A percentile compares a stretch with the other conserved stretches of the same genome.
These are phyloP conservation scores for Zaprionus obscuricornis DNA, from an alignment of 2,888 invertebrate species.

Conservation along the genomic window DNA sequence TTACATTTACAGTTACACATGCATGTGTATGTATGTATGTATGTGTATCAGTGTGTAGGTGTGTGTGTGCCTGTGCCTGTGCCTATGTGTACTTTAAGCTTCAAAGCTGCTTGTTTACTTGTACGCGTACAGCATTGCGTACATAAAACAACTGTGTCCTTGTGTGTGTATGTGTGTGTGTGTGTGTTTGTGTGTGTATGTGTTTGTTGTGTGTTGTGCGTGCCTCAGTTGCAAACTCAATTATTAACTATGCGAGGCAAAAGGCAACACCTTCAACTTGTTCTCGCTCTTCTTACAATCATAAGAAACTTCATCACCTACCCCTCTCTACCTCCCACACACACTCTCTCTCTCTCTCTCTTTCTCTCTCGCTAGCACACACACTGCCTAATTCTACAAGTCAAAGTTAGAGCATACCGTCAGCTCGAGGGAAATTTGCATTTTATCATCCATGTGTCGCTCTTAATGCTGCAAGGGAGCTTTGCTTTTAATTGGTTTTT, in stretches of 20 bases:
- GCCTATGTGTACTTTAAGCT: too few species aligned
- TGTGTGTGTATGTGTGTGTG: neutral
- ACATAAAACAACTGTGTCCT: neutral
- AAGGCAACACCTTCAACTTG: conserved; percentile 66
- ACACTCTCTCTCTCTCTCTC: neutral
- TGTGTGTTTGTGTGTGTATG: conserved; percentile 16
- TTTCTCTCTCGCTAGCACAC: too few species aligned
- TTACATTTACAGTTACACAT: conserved; percentile 42
- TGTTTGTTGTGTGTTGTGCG: conserved; percentile 50
- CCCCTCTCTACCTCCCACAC: neutral
- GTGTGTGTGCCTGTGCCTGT: conserved; percentile 25
- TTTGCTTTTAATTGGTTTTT: conserved; percentile 75
- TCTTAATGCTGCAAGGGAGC: conserved; percentile 52
- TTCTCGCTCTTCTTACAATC: conserved; percentile 36
- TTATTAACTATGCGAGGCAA: conserved; percentile 69
- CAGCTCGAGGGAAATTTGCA: conserved; percentile 74
- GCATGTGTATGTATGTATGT: neutral
- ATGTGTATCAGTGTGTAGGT: conserved; percentile 12
- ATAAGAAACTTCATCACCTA: conserved; percentile 39
- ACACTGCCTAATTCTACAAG: neutral
- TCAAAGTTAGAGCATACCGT: conserved; percentile 20
- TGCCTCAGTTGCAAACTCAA: conserved; percentile 73
- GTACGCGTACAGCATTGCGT: neutral
- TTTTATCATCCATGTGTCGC: conserved; percentile 69
- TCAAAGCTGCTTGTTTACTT: conserved; percentile 31